These are phyloP conservation scores for Melinopterus prodromus DNA, from an alignment of 2,888 invertebrate species.

Conservation along the genomic window DNA sequence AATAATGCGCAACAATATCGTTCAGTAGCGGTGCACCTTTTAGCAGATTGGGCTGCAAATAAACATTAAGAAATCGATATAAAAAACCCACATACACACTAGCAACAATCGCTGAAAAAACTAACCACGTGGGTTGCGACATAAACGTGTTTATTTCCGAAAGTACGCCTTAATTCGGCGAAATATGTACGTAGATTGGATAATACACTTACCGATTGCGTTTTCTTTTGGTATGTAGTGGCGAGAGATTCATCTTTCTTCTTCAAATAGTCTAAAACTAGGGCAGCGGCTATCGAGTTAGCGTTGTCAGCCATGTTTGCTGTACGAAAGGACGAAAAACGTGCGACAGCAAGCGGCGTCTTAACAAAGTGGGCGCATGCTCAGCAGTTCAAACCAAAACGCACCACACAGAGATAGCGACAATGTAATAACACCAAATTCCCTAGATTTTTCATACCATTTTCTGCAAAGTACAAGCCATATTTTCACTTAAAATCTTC, in stretches of 20 bases:
- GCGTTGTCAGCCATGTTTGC: slow-evolving; percentile 58
- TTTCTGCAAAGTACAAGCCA: neutral
- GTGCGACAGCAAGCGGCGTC: slow-evolving; percentile 14
- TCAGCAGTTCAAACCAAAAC: slow-evolving; percentile 12
- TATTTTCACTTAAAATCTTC: too few species aligned
- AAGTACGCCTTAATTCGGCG: neutral
- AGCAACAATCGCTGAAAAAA: neutral
- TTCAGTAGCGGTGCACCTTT: slow-evolving; percentile 72
- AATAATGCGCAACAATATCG: slow-evolving; percentile 68
- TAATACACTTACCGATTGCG: slow-evolving; percentile 74
- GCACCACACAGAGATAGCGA: neutral
- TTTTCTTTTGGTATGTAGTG: slow-evolving; percentile 73
- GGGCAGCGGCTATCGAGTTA: slow-evolving; percentile 62
- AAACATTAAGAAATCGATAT: slow-evolving; percentile 28
- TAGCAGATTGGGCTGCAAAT: slow-evolving; percentile 67
- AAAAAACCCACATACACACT: slow-evolving; percentile 5
- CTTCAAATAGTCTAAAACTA: slow-evolving; percentile 72
- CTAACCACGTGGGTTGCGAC: slow-evolving; percentile 39
- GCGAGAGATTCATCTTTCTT: slow-evolving; percentile 73
- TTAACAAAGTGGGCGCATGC: slow-evolving; percentile 6
- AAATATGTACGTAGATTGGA: neutral
- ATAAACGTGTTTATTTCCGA: neutral
- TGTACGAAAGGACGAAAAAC: slow-evolving; percentile 27
- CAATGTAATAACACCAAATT: neutral
- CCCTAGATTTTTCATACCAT: neutral